Conservation (phyloP, 2,888 invertebrate genomes). For the Cephus pulcher region DNA sequence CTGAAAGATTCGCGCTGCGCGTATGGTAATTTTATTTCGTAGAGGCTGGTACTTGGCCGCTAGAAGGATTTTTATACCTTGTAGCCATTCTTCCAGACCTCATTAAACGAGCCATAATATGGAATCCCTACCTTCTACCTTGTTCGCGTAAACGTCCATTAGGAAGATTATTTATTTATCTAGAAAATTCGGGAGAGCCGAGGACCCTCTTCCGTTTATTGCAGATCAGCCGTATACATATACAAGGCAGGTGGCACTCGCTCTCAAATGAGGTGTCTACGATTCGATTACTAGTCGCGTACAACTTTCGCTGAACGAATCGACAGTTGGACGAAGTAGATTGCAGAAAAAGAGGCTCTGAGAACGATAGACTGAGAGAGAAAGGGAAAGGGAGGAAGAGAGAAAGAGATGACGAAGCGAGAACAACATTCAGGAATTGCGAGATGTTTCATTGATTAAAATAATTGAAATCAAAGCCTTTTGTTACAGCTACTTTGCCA, state of each 20-base stretch:
- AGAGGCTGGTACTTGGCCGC: constrained; percentile 12
- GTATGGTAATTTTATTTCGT: not conserved
- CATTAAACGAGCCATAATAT: not conserved
- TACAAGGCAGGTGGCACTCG: not conserved
- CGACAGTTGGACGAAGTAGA: not conserved
- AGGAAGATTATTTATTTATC: not conserved
- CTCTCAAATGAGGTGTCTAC: not conserved
- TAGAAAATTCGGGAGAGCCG: not conserved
- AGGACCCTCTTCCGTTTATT: not conserved
- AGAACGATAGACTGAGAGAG: not conserved
- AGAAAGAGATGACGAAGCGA: not conserved
- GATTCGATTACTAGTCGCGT: not conserved
- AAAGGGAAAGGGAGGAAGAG: not conserved
- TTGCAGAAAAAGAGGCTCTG: not conserved
- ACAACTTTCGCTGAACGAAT: not conserved
- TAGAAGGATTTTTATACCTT: constrained; percentile 22
- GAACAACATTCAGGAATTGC: not conserved
- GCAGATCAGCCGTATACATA: not conserved
- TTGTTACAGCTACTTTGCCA: not conserved
- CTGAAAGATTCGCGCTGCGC: not conserved
- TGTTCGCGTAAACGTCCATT: not conserved
- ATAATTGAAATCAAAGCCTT: not conserved
- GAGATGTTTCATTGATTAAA: not conserved
- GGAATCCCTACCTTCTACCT: not conserved
- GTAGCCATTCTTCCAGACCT: not conserved